A percentile compares a stretch with the other conserved stretches of the same genome.
Conservation (phyloP, 2,888 invertebrate species). For the Coremacera marginata region DNA sequence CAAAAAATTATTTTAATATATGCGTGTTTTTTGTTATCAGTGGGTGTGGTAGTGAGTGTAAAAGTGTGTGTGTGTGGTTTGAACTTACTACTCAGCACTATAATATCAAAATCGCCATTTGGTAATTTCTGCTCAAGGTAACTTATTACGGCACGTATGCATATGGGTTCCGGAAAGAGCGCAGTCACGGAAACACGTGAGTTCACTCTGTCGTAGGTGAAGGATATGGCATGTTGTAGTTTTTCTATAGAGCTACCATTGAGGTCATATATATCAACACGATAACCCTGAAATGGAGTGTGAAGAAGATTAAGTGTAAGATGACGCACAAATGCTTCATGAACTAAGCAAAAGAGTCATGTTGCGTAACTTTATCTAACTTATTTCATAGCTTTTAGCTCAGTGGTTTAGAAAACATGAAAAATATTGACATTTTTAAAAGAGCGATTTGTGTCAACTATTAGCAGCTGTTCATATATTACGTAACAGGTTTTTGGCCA, state of each 20-base stretch:
- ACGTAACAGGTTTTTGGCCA: no score
- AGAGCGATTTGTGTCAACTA: no score
- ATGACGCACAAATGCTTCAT: background rate
- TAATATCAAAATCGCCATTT: constrained; percentile 92
- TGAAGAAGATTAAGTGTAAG: background rate
- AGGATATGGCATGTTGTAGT: constrained; percentile 72
- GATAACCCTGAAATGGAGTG: constrained; percentile 73
- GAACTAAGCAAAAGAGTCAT: background rate
- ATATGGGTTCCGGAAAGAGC: constrained; percentile 83
- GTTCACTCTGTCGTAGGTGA: constrained; percentile 83
- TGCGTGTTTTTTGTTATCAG: background rate
- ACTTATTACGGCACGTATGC: constrained; percentile 84
- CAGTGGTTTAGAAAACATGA: no score
- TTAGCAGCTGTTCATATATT: no score
- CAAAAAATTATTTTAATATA: background rate
- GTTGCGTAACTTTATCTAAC: background rate
- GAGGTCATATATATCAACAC: constrained; percentile 74
- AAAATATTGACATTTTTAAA: no score
- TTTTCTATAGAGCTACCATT: constrained; percentile 73
- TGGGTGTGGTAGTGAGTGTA: background rate
- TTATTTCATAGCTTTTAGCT: no score
- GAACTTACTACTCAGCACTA: constrained; percentile 86
- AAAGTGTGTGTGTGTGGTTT: background rate
- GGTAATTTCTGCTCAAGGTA: constrained; percentile 82
- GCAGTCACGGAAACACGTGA: constrained; percentile 83